Evolutionary conservation across 2,113 vertebrate genomes (phyloP).

Genomic region (Struthio camelus): DNA sequence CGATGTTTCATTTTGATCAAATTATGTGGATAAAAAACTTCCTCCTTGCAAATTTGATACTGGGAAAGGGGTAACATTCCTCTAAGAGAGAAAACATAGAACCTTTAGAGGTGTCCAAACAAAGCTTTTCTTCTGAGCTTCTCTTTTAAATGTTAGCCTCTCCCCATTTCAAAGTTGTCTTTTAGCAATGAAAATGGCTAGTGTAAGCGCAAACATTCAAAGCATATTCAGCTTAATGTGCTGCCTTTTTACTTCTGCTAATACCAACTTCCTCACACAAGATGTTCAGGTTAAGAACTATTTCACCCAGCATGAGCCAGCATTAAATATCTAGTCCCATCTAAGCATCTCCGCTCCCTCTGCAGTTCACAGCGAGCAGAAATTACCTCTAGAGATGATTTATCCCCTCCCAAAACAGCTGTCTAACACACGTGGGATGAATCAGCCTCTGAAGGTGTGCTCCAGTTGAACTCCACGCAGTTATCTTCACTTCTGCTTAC

Average conservation of each 20-base stretch:
- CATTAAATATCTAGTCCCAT: neutral
- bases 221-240: neutral
- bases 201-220: neutral
- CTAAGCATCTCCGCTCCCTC: neutral
- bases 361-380: neutral
- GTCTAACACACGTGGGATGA: neutral
- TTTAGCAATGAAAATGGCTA: neutral
- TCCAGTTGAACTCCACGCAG: neutral
- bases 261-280: neutral
- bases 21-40: slow-evolving; percentile 9
- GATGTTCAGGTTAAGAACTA: neutral
- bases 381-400: neutral
- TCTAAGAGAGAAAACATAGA: slow-evolving; percentile 37
- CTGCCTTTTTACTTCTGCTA: neutral
- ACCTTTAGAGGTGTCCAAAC: slow-evolving; percentile 36
- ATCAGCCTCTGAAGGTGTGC: neutral
- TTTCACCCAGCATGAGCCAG: neutral
- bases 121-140: slow-evolving; percentile 6
- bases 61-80: slow-evolving; percentile 14
- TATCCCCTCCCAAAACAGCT: neutral
- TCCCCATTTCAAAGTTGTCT: neutral
- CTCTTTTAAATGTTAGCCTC: neutral
- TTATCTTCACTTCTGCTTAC: neutral
- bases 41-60: neutral
- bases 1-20: slow-evolving; percentile 34